Percentiles rank a stretch among this genome's conserved stretches.
Evolutionary conservation across 2,888 invertebrate genomes (phyloP).

Genomic region (Meghimatium bilineatum): DNA sequence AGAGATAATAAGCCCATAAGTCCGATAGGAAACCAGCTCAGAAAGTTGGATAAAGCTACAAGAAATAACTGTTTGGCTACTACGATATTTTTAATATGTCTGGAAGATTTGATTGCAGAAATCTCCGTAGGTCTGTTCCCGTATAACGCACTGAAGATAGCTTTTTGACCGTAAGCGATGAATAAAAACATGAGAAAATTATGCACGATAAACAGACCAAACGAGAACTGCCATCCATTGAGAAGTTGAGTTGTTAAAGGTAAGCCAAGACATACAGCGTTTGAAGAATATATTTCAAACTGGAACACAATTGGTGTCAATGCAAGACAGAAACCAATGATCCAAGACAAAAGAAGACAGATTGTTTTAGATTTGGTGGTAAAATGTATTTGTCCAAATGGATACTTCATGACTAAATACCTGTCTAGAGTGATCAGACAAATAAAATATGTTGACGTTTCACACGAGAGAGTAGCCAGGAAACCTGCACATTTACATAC

Average conservation of each 20-base stretch:
- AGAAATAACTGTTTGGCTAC: no score
- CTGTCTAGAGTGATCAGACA: neutral
- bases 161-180: neutral
- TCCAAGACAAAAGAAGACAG: neutral
- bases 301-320: neutral
- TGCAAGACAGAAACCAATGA: neutral
- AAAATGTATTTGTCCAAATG: neutral
- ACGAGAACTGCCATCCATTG: neutral
- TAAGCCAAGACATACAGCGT: neutral
- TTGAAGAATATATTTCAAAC: neutral
- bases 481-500: constrained; percentile 59
- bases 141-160: no score
- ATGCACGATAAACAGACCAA: neutral
- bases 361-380: neutral
- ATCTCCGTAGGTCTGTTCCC: no score
- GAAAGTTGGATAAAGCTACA: no score
- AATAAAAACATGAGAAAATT: neutral
- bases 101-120: no score
- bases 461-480: constrained; percentile 78
- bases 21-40: no score
- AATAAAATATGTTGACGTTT: constrained; percentile 74
- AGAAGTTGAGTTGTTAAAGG: neutral
- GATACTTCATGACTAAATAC: neutral
- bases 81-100: no score
- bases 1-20: no score